These are phyloP conservation scores for Ophraella communa DNA, from an alignment of 2,888 invertebrate species.

Conservation along the genomic window DNA sequence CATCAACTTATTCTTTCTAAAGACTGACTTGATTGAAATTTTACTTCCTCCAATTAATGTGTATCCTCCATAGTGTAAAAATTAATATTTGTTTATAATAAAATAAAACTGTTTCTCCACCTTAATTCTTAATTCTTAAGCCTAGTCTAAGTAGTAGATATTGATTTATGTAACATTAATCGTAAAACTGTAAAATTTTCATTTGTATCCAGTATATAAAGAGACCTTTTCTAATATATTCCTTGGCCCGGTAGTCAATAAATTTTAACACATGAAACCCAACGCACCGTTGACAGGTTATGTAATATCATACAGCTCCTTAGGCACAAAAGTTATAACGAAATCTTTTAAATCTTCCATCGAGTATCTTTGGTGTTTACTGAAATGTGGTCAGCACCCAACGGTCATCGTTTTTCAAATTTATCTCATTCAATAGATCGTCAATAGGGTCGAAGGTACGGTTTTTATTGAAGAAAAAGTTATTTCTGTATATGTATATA, in stretches of 20 bases:
- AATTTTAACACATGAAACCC: background rate
- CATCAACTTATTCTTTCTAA: too few species aligned
- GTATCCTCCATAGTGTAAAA: too few species aligned
- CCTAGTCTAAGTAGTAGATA: too few species aligned
- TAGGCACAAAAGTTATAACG: slow-evolving; percentile 22
- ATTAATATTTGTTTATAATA: too few species aligned
- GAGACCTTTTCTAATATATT: background rate
- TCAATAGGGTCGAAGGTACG: slow-evolving; percentile 10
- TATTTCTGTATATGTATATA: slow-evolving; percentile 29
- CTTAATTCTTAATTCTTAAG: too few species aligned
- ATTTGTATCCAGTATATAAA: too few species aligned
- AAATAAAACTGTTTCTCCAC: too few species aligned
- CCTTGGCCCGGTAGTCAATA: background rate
- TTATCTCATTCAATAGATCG: slow-evolving; percentile 19
- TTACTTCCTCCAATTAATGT: too few species aligned
- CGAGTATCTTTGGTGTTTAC: slow-evolving; percentile 37
- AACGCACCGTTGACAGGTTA: slow-evolving; percentile 18
- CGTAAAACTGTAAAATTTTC: too few species aligned
- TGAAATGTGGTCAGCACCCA: slow-evolving; percentile 43
- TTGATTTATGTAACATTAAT: too few species aligned
- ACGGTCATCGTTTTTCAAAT: slow-evolving; percentile 37
- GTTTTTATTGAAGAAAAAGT: slow-evolving; percentile 26
- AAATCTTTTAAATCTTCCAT: slow-evolving; percentile 17
- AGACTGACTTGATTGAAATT: too few species aligned
- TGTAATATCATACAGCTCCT: slow-evolving; percentile 13